Base-by-base conservation (phyloP, 2,888 invertebrate genomes). In the Cerceris ruficornis region DNA sequence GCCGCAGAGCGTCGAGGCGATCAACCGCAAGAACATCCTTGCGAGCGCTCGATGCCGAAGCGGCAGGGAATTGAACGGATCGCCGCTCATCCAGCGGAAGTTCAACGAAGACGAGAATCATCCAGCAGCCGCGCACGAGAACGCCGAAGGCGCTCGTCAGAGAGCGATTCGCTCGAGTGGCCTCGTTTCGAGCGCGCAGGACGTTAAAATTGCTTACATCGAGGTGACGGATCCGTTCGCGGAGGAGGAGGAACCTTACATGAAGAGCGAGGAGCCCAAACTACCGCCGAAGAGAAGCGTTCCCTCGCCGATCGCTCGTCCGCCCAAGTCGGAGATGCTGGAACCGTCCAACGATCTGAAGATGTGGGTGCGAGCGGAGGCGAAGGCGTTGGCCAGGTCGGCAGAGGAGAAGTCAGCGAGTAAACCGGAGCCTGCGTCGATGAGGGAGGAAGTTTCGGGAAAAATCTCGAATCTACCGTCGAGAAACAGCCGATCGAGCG, bases 31-130 rank as follows among this genome's bases (percentile, higher is more conserved):
- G 92, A 97, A 97, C 91, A 97, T 98, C 83, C 93, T 98, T 66
- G 96, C 97, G 28, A 97, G 97, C 61, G 97, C 97, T 0, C 96
- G 96, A 92, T 96, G 96, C 90, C 95, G 97, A 88, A 97, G 96
- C 91, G 97, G 97, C 7, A 94, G 95, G 85, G 96, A 96, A 91
- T 93, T 95, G 70, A 96, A 96, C 87, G 95, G 96, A 62, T 96
- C 96, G 57, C 95, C 96, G 59, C 94, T 96, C 82, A 95, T 96
- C 87, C 95, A 96, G 93, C 94, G 96, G 80, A 95, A 96, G 90
- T 95, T 95, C 91, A 86, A 89, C 11, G 92, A 92, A 54, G 91
- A 93, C 39, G 91, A 90, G 13, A 87, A 66, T 0, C 68, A 80
- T 60, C 66, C 84, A 76, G 9, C 59, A 1, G 7, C 52, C 15